Base-by-base conservation (phyloP, 2,113 vertebrate species). In the Tenebrosternarchus preto region DNA sequence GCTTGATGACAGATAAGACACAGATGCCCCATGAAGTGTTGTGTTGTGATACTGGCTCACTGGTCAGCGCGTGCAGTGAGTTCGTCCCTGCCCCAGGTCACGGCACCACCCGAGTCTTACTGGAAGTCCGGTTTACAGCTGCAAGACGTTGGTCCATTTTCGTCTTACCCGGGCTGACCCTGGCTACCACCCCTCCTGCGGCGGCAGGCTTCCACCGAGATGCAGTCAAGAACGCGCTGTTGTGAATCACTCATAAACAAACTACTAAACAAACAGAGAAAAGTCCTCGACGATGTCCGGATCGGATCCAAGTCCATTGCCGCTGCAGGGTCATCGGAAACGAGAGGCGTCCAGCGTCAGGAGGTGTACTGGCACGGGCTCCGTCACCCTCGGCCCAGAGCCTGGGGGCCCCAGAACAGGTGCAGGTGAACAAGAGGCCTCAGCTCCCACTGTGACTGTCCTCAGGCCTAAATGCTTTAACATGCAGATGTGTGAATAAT, bases 151-250 rank as follows among this genome's bases (percentile, higher is more conserved):
- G 20, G 12, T 36, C 50, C 6, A 36, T 2, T 36, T 36, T 36
- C 71, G 22, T 7, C 29, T 33, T 50, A 33, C 19, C 68, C 24
- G 4, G 19, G 4, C 60, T 6, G 24, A 22, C 31, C 70, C n/a
- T n/a, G n/a, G n/a, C n/a, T n/a, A n/a, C n/a, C n/a, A n/a, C 36
- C 46, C 50, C 53, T 46, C 77, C 39, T 72, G 20, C 25, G 43
- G 20, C 20, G 16, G n/a, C 20, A 50, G 19, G 20, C 4, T 68
- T n/a, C 64, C 63, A 12, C 22, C 9, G 31, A 36, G 31, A 39
- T 68, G 64, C 64, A 68, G 8, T 39, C 31, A 22, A 11, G 19
- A 12, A 29, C 27, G 22, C 31, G 24, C 60, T n/a, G 27, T 25
- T 3, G 31, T 19, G 8, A 66, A 66, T 16, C 64, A 7, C 43